These are phyloP conservation scores for Alfaro cultratus DNA, from an alignment of 2,797 vertebrate species.

Conservation along the genomic window DNA sequence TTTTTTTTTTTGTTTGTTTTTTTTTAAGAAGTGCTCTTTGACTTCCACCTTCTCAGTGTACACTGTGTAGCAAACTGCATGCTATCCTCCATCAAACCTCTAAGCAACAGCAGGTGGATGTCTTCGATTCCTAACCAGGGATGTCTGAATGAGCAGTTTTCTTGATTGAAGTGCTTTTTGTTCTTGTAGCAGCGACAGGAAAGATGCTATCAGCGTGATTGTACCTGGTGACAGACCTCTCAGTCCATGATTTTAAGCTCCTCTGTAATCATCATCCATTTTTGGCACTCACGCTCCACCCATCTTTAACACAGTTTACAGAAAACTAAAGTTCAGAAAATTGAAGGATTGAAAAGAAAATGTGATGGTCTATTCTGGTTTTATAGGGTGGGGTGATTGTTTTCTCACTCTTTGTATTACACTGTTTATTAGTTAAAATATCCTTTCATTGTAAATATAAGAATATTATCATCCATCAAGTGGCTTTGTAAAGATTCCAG, in stretches of 20 bases:
- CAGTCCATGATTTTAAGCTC: constrained; percentile 20
- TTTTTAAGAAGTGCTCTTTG: constrained; percentile 71
- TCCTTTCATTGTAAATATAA: constrained; percentile 68
- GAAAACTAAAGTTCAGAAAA: constrained; percentile 31
- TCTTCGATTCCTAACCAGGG: constrained; percentile 46
- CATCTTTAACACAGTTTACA: constrained; percentile 14
- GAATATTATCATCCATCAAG: constrained; percentile 47
- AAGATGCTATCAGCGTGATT: constrained; percentile 26
- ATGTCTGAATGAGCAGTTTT: constrained; percentile 27
- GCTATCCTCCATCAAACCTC: constrained; percentile 29
- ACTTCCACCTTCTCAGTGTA: constrained; percentile 47
- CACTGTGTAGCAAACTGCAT: constrained; percentile 58
- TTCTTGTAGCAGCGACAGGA: constrained; percentile 56
- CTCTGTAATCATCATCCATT: constrained; percentile 10
- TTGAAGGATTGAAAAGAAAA: constrained; percentile 59
- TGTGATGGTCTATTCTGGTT: constrained; percentile 40
- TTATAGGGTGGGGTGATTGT: constrained; percentile 27
- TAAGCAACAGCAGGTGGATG: constrained; percentile 25
- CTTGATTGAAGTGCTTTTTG: constrained; percentile 58
- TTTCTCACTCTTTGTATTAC: constrained; percentile 32
- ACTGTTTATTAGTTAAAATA: constrained; percentile 31
- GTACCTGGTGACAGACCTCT: neutral
- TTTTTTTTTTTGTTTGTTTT: neutral
- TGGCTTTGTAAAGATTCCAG: constrained; percentile 56
- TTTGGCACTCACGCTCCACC: constrained; percentile 32